Evolutionary conservation across 1,140 invertebrate species (phyloP), one percentile per base, ranked within the genome.

Genomic region (Tetramorium parvispinum): DNA sequence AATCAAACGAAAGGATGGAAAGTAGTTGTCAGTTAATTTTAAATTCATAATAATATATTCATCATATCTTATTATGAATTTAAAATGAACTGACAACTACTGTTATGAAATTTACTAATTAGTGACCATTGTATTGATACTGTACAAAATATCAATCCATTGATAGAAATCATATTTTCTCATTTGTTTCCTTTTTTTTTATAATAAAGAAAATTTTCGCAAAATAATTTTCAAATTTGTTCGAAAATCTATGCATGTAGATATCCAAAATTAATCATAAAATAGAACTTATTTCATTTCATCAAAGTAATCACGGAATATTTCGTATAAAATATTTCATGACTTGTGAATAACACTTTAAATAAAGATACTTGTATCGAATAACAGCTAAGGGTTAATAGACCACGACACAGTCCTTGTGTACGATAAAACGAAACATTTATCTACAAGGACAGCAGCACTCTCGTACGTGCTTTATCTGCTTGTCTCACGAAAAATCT

Each of bases 401-500:
- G 55, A 61, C 16, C 75, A 13, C n/a, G 75, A 61, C 55, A 59
- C 21, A 46, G 55, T 61, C 55, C 75, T 59, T 24, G 75, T 27
- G n/a, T 27, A n/a, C 75, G 75, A 61, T 77, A 77, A 77, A 77
- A 61, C 55, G 55, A 59, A 21, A 59, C 75, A 77, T 77, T 77
- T 61, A 59, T 77, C 75, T 61, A 43, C 55, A 55, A 59, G 55
- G 53, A 77, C 75, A 77, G 75, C 75, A 43, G 75, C 75, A 77
- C 75, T 77, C 55, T 77, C 75, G 55, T 77, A 61, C 75, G 75
- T 77, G 75, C 37, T 77, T 77, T 77, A 77, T 77, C 55, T 16
- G 40, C 55, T 59, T 77, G 75, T 77, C 55, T 59, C 55, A 40
- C 55, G 75, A 59, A 77, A 77, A 68, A 68, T 61, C 55, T 77